Evolutionary conservation across 2,113 vertebrate genomes (phyloP).

Genomic region (Sorex fumeus): DNA sequence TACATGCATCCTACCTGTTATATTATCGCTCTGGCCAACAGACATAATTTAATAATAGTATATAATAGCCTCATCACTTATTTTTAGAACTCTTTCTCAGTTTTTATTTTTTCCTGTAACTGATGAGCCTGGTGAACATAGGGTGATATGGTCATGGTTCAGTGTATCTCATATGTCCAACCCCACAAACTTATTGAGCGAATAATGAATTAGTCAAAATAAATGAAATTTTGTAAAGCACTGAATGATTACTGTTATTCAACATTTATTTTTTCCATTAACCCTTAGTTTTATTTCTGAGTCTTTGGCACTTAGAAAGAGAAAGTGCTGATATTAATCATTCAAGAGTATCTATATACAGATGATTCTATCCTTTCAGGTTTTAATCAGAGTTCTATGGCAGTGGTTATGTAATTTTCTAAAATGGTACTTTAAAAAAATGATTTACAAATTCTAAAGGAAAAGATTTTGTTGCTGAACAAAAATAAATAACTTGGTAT

Average conservation of each 20-base stretch:
- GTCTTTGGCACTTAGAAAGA: not conserved
- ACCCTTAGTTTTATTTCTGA: not conserved
- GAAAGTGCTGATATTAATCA: not conserved
- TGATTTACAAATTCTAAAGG: not conserved
- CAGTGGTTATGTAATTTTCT: not conserved
- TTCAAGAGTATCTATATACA: not conserved
- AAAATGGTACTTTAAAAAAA: not conserved
- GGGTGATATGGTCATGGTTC: too few relatives aligned
- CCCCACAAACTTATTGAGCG: not conserved
- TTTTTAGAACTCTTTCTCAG: conserved; percentile 30
- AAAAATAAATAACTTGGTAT: not conserved
- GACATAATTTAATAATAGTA: not conserved
- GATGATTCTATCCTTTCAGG: not conserved
- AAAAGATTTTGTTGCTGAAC: not conserved
- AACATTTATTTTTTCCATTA: conserved; percentile 23
- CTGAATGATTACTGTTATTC: not conserved
- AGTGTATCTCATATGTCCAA: not conserved
- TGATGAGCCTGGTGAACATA: conserved; percentile 18
- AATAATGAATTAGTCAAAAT: conserved; percentile 56
- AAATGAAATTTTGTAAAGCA: conserved; percentile 1
- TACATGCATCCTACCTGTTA: too few relatives aligned
- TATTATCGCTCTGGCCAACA: too few relatives aligned
- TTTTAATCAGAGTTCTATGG: conserved; percentile 4
- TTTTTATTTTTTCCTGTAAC: conserved; percentile 29
- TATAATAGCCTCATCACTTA: not conserved